Evolutionary conservation across 2,888 invertebrate genomes (phyloP).

Genomic region (Acanthoscelides obtectus): DNA sequence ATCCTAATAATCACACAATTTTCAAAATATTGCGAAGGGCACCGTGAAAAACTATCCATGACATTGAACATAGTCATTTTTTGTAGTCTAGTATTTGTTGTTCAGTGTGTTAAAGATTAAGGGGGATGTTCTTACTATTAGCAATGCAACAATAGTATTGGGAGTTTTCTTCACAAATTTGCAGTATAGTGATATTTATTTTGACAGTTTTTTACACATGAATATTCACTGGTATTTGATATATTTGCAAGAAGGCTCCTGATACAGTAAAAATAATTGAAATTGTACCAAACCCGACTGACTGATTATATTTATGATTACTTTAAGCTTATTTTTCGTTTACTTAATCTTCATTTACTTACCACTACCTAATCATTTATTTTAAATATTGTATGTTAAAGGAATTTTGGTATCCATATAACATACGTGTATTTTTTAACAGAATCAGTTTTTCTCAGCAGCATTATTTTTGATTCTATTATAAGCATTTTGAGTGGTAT

Average conservation of each 20-base stretch:
- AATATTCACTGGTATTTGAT: background rate
- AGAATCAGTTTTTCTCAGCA: conserved; percentile 14
- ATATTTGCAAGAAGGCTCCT: background rate
- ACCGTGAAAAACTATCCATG: background rate
- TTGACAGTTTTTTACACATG: background rate
- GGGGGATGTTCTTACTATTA: background rate
- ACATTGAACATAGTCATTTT: background rate
- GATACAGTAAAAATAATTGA: background rate
- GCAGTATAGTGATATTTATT: background rate
- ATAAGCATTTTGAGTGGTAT: background rate
- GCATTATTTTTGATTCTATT: conserved; percentile 16
- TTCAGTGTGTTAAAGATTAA: background rate
- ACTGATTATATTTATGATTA: conserved; percentile 15
- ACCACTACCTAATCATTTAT: background rate
- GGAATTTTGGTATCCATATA: background rate
- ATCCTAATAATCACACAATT: background rate
- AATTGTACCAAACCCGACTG: conserved; percentile 15
- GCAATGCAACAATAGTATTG: background rate
- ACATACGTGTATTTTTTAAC: conserved; percentile 2
- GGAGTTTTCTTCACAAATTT: background rate
- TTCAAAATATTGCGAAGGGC: background rate
- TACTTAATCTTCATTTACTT: background rate
- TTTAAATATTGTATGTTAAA: background rate
- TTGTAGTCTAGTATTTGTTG: background rate
- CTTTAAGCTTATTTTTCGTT: background rate